A percentile compares a stretch with the other conserved stretches of the same genome.
Evolutionary conservation across 2,888 invertebrate genomes (phyloP).

Genomic region (Caenorhabditis afra): DNA sequence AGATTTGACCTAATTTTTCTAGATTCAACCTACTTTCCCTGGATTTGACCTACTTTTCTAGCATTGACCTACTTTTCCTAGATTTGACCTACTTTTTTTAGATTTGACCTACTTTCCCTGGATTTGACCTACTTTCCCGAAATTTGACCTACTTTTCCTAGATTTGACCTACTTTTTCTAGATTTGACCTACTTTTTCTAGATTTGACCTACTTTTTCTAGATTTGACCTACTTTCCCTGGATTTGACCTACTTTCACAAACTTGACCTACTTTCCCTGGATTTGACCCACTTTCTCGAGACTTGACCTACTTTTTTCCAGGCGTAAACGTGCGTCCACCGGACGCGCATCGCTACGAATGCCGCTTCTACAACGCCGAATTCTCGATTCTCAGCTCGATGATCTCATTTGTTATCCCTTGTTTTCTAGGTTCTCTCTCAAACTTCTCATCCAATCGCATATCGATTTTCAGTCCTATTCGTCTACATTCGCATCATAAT

Average conservation of each 20-base stretch:
- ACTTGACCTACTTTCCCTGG: too few relatives aligned
- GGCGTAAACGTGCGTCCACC: constrained; percentile 77
- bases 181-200: not conserved
- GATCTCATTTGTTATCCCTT: constrained; percentile 82
- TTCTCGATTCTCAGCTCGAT: constrained; percentile 82
- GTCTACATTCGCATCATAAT: constrained; percentile 82
- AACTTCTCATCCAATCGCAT: not conserved
- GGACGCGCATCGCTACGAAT: constrained; percentile 77
- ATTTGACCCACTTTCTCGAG: too few relatives aligned
- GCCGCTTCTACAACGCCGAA: constrained; percentile 83
- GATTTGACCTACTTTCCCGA: too few relatives aligned
- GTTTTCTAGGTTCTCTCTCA: constrained; percentile 78
- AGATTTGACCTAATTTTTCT: too few relatives aligned
- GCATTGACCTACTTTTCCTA: too few relatives aligned
- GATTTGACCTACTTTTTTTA: too few relatives aligned
- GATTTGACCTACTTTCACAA: too few relatives aligned
- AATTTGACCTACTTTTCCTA: too few relatives aligned
- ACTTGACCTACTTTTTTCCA: constrained; percentile 37
- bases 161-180: too few relatives aligned
- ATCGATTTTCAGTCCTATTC: constrained; percentile 81
- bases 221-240: too few relatives aligned
- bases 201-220: not conserved
- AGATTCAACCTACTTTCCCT: not conserved
- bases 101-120: too few relatives aligned
- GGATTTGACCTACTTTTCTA: too few relatives aligned